Conservation (phyloP, 2,113 vertebrate genomes). For the Stegostoma tigrinum region DNA sequence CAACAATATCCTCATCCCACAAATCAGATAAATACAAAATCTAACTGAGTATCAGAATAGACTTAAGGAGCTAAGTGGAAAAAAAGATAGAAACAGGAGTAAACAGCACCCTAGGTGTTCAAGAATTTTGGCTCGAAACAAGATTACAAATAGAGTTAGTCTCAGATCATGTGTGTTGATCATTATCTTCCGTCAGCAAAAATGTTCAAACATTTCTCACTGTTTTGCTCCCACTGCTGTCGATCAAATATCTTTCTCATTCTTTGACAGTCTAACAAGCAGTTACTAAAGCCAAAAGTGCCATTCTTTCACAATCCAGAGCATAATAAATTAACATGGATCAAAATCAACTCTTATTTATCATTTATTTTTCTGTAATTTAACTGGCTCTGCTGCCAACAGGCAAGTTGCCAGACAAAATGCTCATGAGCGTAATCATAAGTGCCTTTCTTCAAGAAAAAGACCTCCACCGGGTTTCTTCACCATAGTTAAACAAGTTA, state of each 20-base stretch:
- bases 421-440: background rate
- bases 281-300: too few species aligned
- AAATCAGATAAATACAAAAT: background rate
- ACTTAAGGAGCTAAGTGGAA: background rate
- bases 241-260: background rate
- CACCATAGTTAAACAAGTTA: background rate
- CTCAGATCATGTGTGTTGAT: background rate
- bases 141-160: background rate
- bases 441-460: background rate
- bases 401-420: background rate
- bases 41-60: background rate
- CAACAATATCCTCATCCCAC: too few species aligned
- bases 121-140: background rate
- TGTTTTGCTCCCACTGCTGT: background rate
- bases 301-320: background rate
- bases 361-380: background rate
- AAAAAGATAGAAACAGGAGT: background rate
- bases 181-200: background rate
- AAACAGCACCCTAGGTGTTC: background rate
- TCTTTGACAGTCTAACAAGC: background rate
- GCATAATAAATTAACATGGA: background rate
- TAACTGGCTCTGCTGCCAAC: background rate
- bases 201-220: background rate
- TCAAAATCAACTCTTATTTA: background rate
- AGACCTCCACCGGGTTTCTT: background rate